Percentiles rank a stretch among this genome's conserved stretches.
Evolutionary conservation across 1,140 invertebrate genomes (phyloP).

Genomic region (Drosophila sp.): DNA sequence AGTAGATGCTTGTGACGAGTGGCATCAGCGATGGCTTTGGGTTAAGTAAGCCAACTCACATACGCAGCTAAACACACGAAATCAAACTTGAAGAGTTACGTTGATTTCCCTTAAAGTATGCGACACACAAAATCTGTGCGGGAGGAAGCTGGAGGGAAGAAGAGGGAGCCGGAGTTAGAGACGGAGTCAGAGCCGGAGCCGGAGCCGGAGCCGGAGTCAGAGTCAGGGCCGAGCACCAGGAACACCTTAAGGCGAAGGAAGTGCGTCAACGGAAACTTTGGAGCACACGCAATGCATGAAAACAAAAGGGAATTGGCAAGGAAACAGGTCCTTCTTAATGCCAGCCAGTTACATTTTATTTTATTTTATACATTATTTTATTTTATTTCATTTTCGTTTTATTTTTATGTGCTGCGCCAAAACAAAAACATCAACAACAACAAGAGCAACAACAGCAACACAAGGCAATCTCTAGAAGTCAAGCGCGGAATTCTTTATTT

Average conservation of each 20-base stretch:
- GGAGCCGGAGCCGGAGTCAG: too few species aligned
- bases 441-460: not conserved
- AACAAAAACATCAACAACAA: conserved; percentile 12
- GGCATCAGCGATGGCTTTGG: conserved; percentile 49
- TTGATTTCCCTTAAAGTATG: conserved; percentile 69
- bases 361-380: conserved; percentile 50
- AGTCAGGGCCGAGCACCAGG: conserved; percentile 2
- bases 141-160: not conserved
- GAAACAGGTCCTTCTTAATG: conserved; percentile 43
- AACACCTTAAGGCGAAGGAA: conserved; percentile 44
- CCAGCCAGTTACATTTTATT: conserved; percentile 74
- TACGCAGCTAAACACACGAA: conserved; percentile 74
- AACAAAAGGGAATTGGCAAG: not conserved
- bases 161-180: too few species aligned
- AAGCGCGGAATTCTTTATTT: conserved; percentile 26
- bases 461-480: conserved; percentile 25
- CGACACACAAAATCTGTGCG: conserved; percentile 1
- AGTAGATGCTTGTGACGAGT: conserved; percentile 33
- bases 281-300: conserved; percentile 67
- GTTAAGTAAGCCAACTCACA: conserved; percentile 77
- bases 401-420: conserved; percentile 63
- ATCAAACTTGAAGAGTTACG: conserved; percentile 81
- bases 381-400: conserved; percentile 64
- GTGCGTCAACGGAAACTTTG: conserved; percentile 75
- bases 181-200: too few species aligned